A percentile compares a stretch with the other conserved stretches of the same genome.
Conservation (phyloP, 2,113 vertebrate species). For the Setophaga coronata region DNA sequence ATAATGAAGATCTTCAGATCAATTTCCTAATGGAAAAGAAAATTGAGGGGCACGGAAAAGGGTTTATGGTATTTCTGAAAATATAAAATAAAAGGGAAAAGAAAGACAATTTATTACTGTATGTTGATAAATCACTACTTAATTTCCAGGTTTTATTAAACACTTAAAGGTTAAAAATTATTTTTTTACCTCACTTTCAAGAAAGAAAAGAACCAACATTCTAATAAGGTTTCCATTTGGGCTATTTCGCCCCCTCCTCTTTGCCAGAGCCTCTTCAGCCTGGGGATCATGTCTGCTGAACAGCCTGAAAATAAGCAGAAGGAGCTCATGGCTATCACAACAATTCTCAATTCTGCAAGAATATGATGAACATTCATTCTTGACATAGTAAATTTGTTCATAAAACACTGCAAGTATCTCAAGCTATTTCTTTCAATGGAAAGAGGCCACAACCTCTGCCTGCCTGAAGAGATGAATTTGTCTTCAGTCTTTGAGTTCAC, state of each 20-base stretch:
- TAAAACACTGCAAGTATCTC: background rate
- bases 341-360: background rate
- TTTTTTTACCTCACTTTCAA: constrained; percentile 96
- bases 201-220: constrained; percentile 99
- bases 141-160: constrained; percentile 25
- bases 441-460: background rate
- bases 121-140: background rate
- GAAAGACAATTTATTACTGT: background rate
- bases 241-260: constrained; percentile 94
- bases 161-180: background rate
- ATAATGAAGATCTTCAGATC: background rate
- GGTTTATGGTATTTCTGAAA: background rate
- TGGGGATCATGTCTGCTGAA: constrained; percentile 98
- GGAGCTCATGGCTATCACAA: constrained; percentile 12
- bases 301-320: constrained; percentile 73
- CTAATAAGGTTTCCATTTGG: constrained; percentile 98
- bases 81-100: background rate
- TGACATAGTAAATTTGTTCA: background rate
- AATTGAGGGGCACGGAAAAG: background rate
- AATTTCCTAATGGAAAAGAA: background rate
- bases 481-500: background rate
- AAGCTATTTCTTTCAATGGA: background rate
- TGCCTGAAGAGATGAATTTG: background rate
- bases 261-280: constrained; percentile 96
- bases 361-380: background rate